A percentile compares a stretch with the other conserved stretches of the same genome.
Conservation (phyloP, 2,888 invertebrate genomes). For the Cenopis cana region DNA sequence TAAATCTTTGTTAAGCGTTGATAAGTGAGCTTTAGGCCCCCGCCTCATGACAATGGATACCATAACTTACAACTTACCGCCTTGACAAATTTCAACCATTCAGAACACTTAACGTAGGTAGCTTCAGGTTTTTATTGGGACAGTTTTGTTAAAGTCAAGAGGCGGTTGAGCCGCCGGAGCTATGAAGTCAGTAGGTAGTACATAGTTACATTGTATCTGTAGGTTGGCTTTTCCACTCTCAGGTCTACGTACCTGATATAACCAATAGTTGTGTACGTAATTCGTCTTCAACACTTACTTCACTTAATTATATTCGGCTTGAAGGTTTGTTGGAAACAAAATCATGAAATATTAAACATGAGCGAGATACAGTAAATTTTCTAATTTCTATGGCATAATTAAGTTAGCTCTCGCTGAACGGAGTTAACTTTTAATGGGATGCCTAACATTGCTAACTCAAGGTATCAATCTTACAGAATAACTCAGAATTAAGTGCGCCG, state of each 20-base stretch:
- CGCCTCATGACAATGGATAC: conserved; percentile 60
- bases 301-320: too few relatives aligned
- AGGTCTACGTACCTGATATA: too few relatives aligned
- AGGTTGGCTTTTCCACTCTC: too few relatives aligned
- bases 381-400: conserved; percentile 63
- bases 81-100: conserved; percentile 67
- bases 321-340: neutral
- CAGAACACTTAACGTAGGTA: conserved; percentile 54
- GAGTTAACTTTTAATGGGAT: conserved; percentile 67
- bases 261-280: too few relatives aligned
- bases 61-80: conserved; percentile 67
- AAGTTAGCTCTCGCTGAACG: conserved; percentile 62
- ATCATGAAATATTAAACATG: conserved; percentile 25
- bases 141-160: conserved; percentile 46
- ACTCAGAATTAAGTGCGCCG: conserved; percentile 49
- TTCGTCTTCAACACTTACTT: too few relatives aligned
- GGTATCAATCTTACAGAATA: conserved; percentile 60
- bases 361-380: conserved; percentile 62
- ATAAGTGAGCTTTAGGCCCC: conserved; percentile 64
- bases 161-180: conserved; percentile 16
- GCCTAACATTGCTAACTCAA: conserved; percentile 59
- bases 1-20: conserved; percentile 70
- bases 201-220: too few relatives aligned
- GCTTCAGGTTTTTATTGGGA: conserved; percentile 43
- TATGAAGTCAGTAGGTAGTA: too few relatives aligned